Conservation (phyloP, 2,797 vertebrate species). For the Rhyacichthys aspro region DNA sequence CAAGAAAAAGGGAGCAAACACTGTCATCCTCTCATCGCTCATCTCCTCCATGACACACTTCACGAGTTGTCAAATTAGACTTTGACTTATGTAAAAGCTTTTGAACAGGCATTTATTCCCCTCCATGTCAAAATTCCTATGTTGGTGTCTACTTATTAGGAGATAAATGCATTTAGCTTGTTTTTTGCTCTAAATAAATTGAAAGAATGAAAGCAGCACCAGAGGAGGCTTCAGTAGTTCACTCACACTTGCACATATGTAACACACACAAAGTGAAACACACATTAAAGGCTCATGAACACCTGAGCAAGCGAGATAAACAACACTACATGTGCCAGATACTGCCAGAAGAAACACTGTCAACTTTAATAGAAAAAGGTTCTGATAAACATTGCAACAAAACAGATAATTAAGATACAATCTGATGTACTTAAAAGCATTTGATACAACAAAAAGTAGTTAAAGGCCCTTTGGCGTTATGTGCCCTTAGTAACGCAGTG, state of each 20-base stretch:
- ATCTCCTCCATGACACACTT: slow-evolving; percentile 57
- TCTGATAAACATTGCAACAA: too few relatives aligned
- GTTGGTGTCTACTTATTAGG: slow-evolving; percentile 60
- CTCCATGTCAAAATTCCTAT: slow-evolving; percentile 45
- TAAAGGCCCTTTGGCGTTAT: not conserved
- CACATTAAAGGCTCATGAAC: slow-evolving; percentile 1
- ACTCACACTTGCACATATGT: slow-evolving; percentile 8
- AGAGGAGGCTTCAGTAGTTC: slow-evolving; percentile 43
- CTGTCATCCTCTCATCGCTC: slow-evolving; percentile 47
- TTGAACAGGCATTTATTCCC: slow-evolving; percentile 67
- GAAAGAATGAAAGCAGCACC: slow-evolving; percentile 28
- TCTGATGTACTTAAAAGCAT: not conserved
- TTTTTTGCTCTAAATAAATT: slow-evolving; percentile 60
- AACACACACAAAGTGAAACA: not conserved
- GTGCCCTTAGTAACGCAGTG: too few relatives aligned
- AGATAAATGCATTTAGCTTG: slow-evolving; percentile 67
- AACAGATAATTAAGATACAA: not conserved
- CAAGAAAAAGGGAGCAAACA: slow-evolving; percentile 50
- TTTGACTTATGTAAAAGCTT: slow-evolving; percentile 60
- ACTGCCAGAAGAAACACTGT: not conserved
- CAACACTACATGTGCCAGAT: not conserved
- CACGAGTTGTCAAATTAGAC: slow-evolving; percentile 69
- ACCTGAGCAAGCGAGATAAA: not conserved
- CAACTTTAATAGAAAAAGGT: not conserved
- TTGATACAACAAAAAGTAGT: not conserved